Evolutionary conservation across 2,113 vertebrate genomes (phyloP), one percentile per base, ranked within the genome.

Genomic region (Nothobranchius kuhntae): DNA sequence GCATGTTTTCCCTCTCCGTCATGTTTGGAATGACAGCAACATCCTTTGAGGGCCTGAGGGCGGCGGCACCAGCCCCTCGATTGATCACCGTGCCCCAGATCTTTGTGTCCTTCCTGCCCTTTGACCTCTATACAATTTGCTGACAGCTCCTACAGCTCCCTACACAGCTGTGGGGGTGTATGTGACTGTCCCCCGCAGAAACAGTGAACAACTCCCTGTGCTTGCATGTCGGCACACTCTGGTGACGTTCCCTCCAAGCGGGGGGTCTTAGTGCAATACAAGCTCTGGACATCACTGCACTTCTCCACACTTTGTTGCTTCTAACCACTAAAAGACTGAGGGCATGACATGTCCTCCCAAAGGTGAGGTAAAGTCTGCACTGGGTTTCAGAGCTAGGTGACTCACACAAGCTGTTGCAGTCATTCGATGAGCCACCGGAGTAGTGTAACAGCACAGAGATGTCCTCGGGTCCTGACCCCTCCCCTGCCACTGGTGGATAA

Each of bases 61-160:
- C 65, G n/a, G 8, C 48, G 15, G 48, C 42, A 50, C 30, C 30
- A 57, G 47, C 53, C 67, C 14, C 70, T 75, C 57, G 50, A 83
- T 86, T 75, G 82, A 83, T 88, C 73, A 24, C 62, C 61, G 2
- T 47, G 26, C 11, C 64, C 60, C 65, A 42, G 30, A 73, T 78
- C 72, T 55, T 54, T 55, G 53, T 72, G 68, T 68, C 72, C 67
- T 26, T 50, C 58, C 53, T 9, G 21, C 8, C 73, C 81, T 78
- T 24, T 86, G 77, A 86, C 87, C 83, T 77, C 68, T 57, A 40
- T 4, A 47, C 85, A 61, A 75, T 76, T 72, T 0, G 13, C 67
- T 75, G 80, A 84, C 86, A 73, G 66, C 38, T 40, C 38, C 38
- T 40, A 40, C 38, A 40, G 38, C 74, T 81, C 48, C 62, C 51